Percentiles rank a stretch among this genome's conserved stretches.
phyloP scores from a whole-genome alignment of 2,113 vertebrate species.

The Triplophysa siluroides region DNA sequence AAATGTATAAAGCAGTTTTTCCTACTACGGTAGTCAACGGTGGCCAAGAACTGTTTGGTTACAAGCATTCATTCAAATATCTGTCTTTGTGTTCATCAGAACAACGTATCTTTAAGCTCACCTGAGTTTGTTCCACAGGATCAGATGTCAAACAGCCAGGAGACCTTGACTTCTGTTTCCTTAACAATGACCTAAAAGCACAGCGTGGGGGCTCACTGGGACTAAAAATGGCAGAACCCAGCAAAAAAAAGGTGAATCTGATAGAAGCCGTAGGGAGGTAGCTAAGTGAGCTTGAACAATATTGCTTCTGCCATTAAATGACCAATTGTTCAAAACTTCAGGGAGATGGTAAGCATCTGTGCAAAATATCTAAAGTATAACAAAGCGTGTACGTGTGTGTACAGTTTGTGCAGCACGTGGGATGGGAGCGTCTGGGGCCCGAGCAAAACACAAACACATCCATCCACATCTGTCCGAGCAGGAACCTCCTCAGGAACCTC shows the following conservation, averaged over 20 bases:
- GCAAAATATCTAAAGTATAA: background rate
- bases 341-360: conserved; percentile 17
- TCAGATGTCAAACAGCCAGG: background rate
- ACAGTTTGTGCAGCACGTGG: background rate
- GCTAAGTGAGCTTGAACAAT: conserved; percentile 7
- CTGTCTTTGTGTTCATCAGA: too few species aligned
- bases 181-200: background rate
- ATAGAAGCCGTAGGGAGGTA: background rate
- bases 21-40: too few species aligned
- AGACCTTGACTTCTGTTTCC: background rate
- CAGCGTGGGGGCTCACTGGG: too few species aligned
- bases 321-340: conserved; percentile 23
- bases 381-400: background rate
- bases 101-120: too few species aligned
- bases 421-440: background rate
- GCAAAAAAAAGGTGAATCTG: background rate
- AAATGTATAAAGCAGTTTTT: too few species aligned
- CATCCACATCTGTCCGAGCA: conserved; percentile 12
- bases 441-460: background rate
- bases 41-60: too few species aligned
- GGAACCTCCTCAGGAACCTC: background rate
- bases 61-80: too few species aligned
- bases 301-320: conserved; percentile 13
- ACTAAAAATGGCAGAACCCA: background rate
- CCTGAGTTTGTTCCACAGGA: too few species aligned